Conservation (phyloP, 2,113 vertebrate genomes). For the Ammospiza nelsoni region DNA sequence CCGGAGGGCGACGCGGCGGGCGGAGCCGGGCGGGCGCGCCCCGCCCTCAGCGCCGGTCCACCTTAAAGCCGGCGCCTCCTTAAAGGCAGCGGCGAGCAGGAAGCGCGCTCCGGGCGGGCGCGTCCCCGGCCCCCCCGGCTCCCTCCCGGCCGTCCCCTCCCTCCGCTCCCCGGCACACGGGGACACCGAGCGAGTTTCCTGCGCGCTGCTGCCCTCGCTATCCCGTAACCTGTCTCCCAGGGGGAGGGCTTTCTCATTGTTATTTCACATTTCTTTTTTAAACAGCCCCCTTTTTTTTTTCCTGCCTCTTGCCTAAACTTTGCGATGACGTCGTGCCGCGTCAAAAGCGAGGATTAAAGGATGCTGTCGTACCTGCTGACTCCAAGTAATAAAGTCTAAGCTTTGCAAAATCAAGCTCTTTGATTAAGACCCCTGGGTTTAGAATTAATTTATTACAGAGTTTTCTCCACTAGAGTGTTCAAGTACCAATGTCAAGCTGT, state of each 20-base stretch:
- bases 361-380: not conserved
- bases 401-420: not conserved
- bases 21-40: not conserved
- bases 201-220: not conserved
- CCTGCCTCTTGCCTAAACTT: not conserved
- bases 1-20: not conserved
- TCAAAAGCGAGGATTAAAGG: not conserved
- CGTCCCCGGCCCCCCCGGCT: not conserved
- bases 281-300: not conserved
- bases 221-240: not conserved
- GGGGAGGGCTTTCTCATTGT: not conserved
- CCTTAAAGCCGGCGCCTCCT: slow-evolving; percentile 48
- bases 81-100: slow-evolving; percentile 24
- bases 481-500: not conserved
- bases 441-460: not conserved
- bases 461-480: not conserved
- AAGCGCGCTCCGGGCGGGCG: not conserved
- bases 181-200: not conserved
- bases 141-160: not conserved
- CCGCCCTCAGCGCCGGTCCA: not conserved
- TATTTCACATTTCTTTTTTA: not conserved
- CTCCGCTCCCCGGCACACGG: not conserved
- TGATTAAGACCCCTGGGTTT: not conserved
- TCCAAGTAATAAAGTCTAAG: not conserved
- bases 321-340: not conserved